Percentiles rank a stretch among this genome's conserved stretches.
Evolutionary conservation across 2,797 vertebrate genomes (phyloP).

Genomic region (Hozukius guyotensis): DNA sequence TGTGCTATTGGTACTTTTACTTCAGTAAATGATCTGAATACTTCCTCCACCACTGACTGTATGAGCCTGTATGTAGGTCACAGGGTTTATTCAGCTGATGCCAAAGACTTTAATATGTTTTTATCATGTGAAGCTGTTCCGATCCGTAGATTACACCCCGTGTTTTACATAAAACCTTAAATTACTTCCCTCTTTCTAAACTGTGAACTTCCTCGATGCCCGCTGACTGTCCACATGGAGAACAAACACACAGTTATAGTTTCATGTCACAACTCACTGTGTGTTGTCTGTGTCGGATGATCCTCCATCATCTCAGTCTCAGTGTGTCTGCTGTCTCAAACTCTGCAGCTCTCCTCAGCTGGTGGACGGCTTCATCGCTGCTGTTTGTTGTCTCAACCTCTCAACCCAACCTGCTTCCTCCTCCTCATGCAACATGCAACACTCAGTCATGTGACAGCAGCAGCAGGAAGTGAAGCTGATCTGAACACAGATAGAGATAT

Average conservation of each 20-base stretch:
- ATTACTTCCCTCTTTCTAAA: not conserved
- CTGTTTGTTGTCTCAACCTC: not conserved
- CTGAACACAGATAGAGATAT: not conserved
- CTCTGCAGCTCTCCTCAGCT: not conserved
- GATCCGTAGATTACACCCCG: not conserved
- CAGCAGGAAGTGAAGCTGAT: slow-evolving; percentile 34
- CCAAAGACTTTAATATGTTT: not conserved
- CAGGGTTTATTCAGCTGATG: not conserved
- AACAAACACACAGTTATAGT: not conserved
- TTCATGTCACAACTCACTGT: slow-evolving; percentile 32
- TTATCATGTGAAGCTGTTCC: not conserved
- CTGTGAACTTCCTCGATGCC: slow-evolving; percentile 33
- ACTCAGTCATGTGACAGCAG: slow-evolving; percentile 60
- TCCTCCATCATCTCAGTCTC: slow-evolving; percentile 12
- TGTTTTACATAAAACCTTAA: slow-evolving; percentile 10
- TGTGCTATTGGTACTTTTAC: not conserved
- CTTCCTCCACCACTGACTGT: too few species aligned
- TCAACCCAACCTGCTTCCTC: slow-evolving; percentile 21
- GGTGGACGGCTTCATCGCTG: not conserved
- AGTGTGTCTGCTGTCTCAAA: not conserved
- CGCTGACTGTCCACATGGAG: not conserved
- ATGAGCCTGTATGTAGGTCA: not conserved
- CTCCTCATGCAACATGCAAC: not conserved
- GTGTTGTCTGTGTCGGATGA: not conserved
- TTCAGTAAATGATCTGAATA: not conserved